Percentiles rank a stretch among this genome's conserved stretches.
phyloP scores from a whole-genome alignment of 2,113 vertebrate genomes.

The Oryctolagus cuniculus region mOryCun1.1 NC_091433.1:19375001-19375500 shows the following conservation, averaged over 20 bases:
- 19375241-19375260: neutral
- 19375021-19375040: conserved; percentile 13
- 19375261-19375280: neutral
- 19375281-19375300: neutral
- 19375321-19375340: neutral
- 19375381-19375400: neutral
- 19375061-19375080: conserved; percentile 54
- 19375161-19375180: neutral
- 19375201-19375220: neutral
- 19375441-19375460: neutral
- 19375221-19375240: neutral
- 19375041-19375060: conserved; percentile 59
- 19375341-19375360: neutral
- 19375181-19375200: neutral
- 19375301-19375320: neutral
- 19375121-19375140: accelerated
- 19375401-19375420: neutral
- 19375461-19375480: neutral
- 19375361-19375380: neutral
- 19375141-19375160: neutral
- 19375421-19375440: neutral
- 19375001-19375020: conserved; percentile 55
- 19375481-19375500: neutral
- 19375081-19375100: neutral
- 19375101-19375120: neutral